Conservation (phyloP, 2,888 invertebrate species). For the Trissolcus japonicus region DNA sequence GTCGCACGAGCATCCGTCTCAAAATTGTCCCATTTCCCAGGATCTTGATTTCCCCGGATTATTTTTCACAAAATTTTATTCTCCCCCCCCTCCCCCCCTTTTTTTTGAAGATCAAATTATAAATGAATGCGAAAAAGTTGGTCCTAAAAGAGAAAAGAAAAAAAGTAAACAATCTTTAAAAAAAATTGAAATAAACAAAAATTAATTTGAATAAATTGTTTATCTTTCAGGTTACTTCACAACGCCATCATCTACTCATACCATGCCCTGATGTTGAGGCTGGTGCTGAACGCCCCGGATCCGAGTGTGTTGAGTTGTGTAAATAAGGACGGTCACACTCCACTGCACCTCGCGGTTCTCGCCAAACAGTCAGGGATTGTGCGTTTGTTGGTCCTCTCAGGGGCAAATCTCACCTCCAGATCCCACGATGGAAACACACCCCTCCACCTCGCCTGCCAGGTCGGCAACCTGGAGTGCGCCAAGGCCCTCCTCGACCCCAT, state of each 20-base stretch:
- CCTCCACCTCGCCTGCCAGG: slow-evolving; percentile 87
- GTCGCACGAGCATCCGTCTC: background rate
- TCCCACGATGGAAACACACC: slow-evolving; percentile 91
- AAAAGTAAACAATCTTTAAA: background rate
- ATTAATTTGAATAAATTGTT: background rate
- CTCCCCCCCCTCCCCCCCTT: too few relatives aligned
- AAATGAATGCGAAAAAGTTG: too few relatives aligned
- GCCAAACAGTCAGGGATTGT: slow-evolving; percentile 85
- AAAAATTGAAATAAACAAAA: background rate
- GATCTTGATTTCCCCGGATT: background rate
- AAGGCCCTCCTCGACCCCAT: slow-evolving; percentile 85
- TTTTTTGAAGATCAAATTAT: too few relatives aligned
- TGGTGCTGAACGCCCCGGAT: slow-evolving; percentile 87
- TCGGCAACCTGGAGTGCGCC: slow-evolving; percentile 84
- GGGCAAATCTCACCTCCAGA: slow-evolving; percentile 80
- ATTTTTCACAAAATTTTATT: too few relatives aligned
- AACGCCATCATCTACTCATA: slow-evolving; percentile 88
- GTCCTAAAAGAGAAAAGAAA: too few relatives aligned
- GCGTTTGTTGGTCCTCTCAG: slow-evolving; percentile 87
- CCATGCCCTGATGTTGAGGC: slow-evolving; percentile 83
- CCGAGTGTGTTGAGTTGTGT: slow-evolving; percentile 86
- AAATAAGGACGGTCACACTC: slow-evolving; percentile 86
- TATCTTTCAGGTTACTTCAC: slow-evolving; percentile 85
- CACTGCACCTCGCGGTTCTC: slow-evolving; percentile 91
- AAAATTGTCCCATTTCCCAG: background rate